A percentile compares a stretch with the other conserved stretches of the same genome.
phyloP scores from a whole-genome alignment of 1,140 invertebrate species.

The Leptopilina boulardi region DNA sequence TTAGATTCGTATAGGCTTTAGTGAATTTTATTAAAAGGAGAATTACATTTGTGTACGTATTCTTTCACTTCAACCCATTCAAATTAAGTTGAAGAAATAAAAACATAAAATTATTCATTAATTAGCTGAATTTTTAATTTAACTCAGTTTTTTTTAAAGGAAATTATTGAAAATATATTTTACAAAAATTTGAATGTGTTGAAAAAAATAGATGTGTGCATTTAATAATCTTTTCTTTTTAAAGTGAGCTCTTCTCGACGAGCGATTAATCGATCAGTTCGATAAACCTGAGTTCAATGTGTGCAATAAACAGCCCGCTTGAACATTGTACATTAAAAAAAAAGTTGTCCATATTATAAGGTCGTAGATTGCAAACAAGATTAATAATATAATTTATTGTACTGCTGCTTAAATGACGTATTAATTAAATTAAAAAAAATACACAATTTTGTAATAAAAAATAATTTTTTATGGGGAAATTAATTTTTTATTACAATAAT shows the following conservation, averaged over 20 bases:
- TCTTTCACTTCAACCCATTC: neutral
- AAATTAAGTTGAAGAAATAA: neutral
- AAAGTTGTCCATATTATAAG: constrained; percentile 49
- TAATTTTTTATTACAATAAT: neutral
- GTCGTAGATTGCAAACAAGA: constrained; percentile 58
- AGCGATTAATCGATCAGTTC: constrained; percentile 63
- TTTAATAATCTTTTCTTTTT: constrained; percentile 23
- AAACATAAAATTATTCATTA: neutral
- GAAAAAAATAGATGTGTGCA: constrained; percentile 10
- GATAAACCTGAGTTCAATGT: constrained; percentile 59
- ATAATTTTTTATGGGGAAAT: neutral
- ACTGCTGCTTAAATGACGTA: constrained; percentile 67
- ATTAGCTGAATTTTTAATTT: neutral
- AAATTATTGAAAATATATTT: neutral
- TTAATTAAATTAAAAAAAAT: constrained; percentile 49
- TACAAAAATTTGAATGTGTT: constrained; percentile 9
- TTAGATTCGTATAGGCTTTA: neutral
- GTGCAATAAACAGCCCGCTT: constrained; percentile 71
- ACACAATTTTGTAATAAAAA: neutral
- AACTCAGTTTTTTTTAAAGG: neutral
- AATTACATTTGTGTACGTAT: neutral
- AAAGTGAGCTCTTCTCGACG: constrained; percentile 29
- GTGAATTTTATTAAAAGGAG: neutral
- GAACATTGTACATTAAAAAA: constrained; percentile 47
- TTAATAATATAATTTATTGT: constrained; percentile 51